Conservation (phyloP, 2,888 invertebrate genomes). For the Gasteruption jaculator region DNA sequence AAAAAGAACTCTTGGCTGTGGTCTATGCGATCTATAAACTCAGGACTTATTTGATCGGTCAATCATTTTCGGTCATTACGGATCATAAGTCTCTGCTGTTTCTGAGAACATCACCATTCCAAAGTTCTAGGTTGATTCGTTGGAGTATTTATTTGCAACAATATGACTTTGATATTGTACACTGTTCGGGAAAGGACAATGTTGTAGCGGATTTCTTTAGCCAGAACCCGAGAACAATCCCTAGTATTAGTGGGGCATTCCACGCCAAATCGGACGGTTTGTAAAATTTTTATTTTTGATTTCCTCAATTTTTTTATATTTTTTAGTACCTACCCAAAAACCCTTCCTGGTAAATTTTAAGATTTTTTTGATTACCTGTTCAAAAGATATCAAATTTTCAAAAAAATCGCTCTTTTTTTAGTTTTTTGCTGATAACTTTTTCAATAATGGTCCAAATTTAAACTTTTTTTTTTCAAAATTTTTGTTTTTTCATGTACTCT, state of each 20-base stretch:
- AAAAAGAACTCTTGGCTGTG: constrained; percentile 29
- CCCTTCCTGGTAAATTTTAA: too few species aligned
- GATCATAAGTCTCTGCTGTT: constrained; percentile 31
- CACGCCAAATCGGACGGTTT: too few species aligned
- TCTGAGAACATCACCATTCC: constrained; percentile 25
- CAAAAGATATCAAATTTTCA: constrained; percentile 1
- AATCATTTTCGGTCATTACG: constrained; percentile 23
- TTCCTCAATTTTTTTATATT: too few species aligned
- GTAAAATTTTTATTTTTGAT: too few species aligned
- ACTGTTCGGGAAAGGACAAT: constrained; percentile 28
- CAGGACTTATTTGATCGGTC: constrained; percentile 27
- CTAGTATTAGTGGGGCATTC: too few species aligned
- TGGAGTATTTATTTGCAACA: constrained; percentile 29
- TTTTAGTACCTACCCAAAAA: too few species aligned
- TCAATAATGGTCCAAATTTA: too few species aligned
- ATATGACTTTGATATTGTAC: constrained; percentile 24
- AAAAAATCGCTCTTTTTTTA: too few species aligned
- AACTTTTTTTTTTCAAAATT: too few species aligned
- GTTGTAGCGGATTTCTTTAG: constrained; percentile 27
- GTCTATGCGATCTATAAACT: constrained; percentile 27
- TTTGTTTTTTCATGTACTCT: too few species aligned
- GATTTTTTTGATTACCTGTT: too few species aligned
- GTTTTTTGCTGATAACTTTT: too few species aligned
- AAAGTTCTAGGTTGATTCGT: constrained; percentile 24
- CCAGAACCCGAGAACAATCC: constrained; percentile 22